Evolutionary conservation across 2,888 invertebrate genomes (phyloP).

Genomic region (Drosophila longiperda): DNA sequence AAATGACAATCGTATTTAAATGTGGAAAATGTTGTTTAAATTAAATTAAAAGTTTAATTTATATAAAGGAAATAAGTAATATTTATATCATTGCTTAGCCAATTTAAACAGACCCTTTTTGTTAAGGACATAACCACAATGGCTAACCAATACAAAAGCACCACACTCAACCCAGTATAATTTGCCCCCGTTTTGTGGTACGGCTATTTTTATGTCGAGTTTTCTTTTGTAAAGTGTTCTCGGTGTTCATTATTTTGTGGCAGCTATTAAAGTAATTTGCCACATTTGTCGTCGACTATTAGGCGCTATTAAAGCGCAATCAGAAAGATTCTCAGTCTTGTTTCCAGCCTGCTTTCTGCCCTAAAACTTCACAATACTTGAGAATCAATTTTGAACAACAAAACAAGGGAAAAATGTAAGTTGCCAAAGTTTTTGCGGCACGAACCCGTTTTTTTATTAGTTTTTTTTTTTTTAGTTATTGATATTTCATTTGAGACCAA

Average conservation of each 20-base stretch:
- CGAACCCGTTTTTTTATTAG: constrained; percentile 69
- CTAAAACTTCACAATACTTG: constrained; percentile 38
- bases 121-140: constrained; percentile 35
- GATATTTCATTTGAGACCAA: constrained; percentile 17
- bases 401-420: constrained; percentile 31
- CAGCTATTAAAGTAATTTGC: constrained; percentile 76
- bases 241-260: constrained; percentile 74
- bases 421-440: constrained; percentile 48
- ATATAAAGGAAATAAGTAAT: not conserved
- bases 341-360: constrained; percentile 20
- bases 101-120: constrained; percentile 10
- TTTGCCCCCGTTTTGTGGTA: constrained; percentile 18
- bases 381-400: constrained; percentile 63
- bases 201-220: constrained; percentile 1
- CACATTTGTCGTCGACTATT: constrained; percentile 78
- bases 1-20: constrained; percentile 7
- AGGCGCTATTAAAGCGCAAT: constrained; percentile 77
- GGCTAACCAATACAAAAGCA: constrained; percentile 37
- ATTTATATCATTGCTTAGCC: not conserved
- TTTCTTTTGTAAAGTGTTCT: constrained; percentile 36
- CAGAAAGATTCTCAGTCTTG: constrained; percentile 45
- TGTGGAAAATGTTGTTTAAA: not conserved
- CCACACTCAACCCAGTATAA: constrained; percentile 24
- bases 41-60: not conserved
- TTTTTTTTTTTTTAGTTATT: constrained; percentile 46